These are phyloP conservation scores for Cheirogaleus medius DNA, from an alignment of 2,113 vertebrate species.

Conservation along the genomic window DNA sequence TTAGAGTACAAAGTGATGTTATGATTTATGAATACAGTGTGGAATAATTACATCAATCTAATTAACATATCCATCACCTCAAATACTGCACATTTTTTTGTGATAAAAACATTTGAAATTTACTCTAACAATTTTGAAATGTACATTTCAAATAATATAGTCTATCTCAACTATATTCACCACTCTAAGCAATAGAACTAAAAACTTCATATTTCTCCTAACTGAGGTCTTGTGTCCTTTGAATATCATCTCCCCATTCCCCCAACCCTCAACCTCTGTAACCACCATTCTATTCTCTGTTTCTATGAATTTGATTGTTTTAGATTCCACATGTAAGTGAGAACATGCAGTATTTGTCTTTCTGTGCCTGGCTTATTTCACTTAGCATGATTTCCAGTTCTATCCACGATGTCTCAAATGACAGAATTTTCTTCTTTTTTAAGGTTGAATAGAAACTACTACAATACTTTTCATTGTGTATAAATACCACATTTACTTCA, in stretches of 20 bases:
- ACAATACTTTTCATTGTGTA: no score
- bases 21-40: not conserved
- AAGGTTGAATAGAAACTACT: not conserved
- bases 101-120: no score
- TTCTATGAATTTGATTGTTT: not conserved
- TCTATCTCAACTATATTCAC: not conserved
- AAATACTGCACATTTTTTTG: not conserved
- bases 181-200: not conserved
- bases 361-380: not conserved
- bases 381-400: not conserved
- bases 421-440: not conserved
- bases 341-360: not conserved
- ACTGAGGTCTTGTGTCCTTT: not conserved
- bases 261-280: not conserved
- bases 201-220: not conserved
- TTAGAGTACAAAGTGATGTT: not conserved
- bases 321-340: not conserved
- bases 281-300: not conserved
- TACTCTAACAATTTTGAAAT: no score
- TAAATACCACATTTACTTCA: no score
- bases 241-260: no score
- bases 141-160: no score
- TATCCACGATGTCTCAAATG: not conserved
- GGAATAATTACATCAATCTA: not conserved
- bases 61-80: not conserved